A percentile compares a stretch with the other conserved stretches of the same genome.
These are phyloP conservation scores for Spisula subtruncata DNA, from an alignment of 2,888 invertebrate species.

Conservation along the genomic window DNA sequence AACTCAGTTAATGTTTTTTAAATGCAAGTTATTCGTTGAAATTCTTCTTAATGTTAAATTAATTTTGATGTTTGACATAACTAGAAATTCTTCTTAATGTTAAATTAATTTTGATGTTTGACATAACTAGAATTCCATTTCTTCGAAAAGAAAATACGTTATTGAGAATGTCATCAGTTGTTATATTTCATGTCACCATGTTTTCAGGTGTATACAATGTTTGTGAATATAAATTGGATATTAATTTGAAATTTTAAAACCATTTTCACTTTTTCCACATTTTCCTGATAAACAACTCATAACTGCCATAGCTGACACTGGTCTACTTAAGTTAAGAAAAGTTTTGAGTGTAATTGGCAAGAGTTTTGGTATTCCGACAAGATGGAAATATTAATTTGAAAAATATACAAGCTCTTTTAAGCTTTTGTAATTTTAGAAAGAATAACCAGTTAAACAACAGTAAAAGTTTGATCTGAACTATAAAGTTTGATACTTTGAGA, in stretches of 20 bases:
- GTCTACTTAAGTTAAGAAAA: not conserved
- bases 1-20: too few species aligned
- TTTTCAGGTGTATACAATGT: not conserved
- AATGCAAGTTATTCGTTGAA: too few species aligned
- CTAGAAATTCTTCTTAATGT: too few species aligned
- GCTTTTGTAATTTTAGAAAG: not conserved
- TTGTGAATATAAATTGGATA: slow-evolving; percentile 8
- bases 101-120: too few species aligned
- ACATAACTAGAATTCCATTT: not conserved
- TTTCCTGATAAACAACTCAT: too few species aligned
- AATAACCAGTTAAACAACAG: not conserved
- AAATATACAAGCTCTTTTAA: not conserved
- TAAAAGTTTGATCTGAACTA: not conserved
- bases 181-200: not conserved
- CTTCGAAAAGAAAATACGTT: not conserved
- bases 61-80: too few species aligned
- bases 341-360: not conserved
- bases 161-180: not conserved
- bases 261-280: too few species aligned
- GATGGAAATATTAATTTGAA: not conserved
- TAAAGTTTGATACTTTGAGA: not conserved
- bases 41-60: too few species aligned
- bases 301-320: too few species aligned
- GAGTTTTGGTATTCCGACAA: not conserved
- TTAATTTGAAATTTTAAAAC: slow-evolving; percentile 4